Evolutionary conservation across 2,113 vertebrate species (phyloP), one percentile per base, ranked within the genome.

Genomic region (Poicephalus gulielmi): DNA sequence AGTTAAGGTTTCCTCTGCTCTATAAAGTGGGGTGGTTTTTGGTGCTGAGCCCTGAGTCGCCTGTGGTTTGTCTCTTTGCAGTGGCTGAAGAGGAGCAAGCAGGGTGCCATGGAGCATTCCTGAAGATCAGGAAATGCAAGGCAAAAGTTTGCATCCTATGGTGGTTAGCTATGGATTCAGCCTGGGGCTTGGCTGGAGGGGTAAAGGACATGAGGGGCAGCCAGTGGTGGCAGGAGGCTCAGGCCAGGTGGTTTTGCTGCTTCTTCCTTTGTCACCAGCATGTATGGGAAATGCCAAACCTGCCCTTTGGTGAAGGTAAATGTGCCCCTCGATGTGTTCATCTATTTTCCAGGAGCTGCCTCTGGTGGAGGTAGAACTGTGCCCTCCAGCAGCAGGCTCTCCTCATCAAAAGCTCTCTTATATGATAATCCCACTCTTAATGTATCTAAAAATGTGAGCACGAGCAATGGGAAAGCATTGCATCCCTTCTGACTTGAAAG

Each of bases 21-120:
- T 50, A 1, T 28, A 47, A 64, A 68, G 25, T 0, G 1, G 9
- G 8, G 3, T 2, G 3, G 2, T 2, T 78, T 53, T 78, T 52
- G 23, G 20, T 66, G 43, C 43, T 71, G 47, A 92, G 25, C 44
- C 24, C 30, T 55, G 14, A 13, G 12, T 82, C 3, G 1, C 47
- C 71, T 18, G 2, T 31, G 27, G 4, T 88, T 84, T 78, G 24
- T 52, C 6, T 80, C 25, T 46, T 28, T n/a, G 73, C 22, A 27
- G 52, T 37, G 75, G 33, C 74, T 82, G 20, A 62, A 33, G 39
- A 75, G 39, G 20, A 60, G 62, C 37, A 46, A 9, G 31, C 0
- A 0, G 17, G 18, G 3, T 67, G 49, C 35, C 1, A 1, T 50
- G 46, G 28, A 41, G 44, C 3, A 7, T 47, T 63, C n/a, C 50